Base-by-base conservation (phyloP, 2,113 vertebrate genomes). In the Myrmecophaga tridactyla region DNA sequence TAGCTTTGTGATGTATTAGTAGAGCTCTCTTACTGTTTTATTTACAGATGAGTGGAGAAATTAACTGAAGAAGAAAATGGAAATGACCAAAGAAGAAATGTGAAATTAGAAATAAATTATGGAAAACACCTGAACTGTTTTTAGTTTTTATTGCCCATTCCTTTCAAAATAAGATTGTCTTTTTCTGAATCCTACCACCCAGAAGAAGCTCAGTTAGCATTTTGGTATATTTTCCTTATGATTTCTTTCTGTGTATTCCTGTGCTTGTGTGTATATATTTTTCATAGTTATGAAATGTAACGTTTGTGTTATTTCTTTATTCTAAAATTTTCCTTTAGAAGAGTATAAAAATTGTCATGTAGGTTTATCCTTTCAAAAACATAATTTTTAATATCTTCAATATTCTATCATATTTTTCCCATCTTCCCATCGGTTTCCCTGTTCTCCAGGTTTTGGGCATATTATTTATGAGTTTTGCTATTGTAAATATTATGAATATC, bases 21-120 rank as follows among this genome's bases (percentile, higher is more conserved):
- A 56, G 18, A 56, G 14, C 18, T 58, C 36, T 83, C 34, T 76
- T 88, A 87, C 87, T 75, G 58, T 75, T 73, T 81, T 17, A 43
- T 87, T 92, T 67, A 87, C 46, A 63, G 58, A 34, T 56, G 18
- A 53, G 29, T 73, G 56, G n/a, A 93, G 29, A 81, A 81, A 53
- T 93, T 81, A 93, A 73, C 84, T 58, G 46, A 65, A 56, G 48
- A 81, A 81, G 60, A 86, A 92, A 78, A 70, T 67, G 83, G 21
- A 77, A 90, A 90, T 80, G 78, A 90, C n/a, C 48, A 48, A 48
- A 48, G 76, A 46, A 91, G 43, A 76, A 69, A 39, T 73, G 36
- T 13, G 14, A 76, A 89, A 76, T 67, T 90, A 85, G 51, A 77
- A 82, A 73, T 86, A 41, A 75, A 67, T 65, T 82, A 51, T 69